These are phyloP conservation scores for Acropternis orthonyx DNA, from an alignment of 2,797 vertebrate genomes.

Conservation along the genomic window DNA sequence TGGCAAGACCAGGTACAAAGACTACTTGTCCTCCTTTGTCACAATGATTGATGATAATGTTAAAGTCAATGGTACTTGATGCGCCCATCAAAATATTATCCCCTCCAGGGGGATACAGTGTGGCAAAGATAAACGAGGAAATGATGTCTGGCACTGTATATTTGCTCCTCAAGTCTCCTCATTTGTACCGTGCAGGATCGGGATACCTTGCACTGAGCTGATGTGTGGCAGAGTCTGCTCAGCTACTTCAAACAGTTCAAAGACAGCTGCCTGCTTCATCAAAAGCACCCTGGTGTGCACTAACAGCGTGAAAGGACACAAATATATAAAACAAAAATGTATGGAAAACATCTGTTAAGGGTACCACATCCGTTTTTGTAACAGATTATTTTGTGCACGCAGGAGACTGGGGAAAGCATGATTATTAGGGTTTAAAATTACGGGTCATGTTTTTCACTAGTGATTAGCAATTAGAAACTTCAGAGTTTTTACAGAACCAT, in stretches of 20 bases:
- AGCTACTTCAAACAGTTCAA: background rate
- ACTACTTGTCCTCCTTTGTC: conserved; percentile 47
- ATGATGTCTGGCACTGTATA: background rate
- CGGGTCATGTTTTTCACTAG: background rate
- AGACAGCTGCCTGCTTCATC: conserved; percentile 28
- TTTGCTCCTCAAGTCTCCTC: background rate
- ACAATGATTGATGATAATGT: background rate
- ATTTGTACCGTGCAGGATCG: conserved; percentile 32
- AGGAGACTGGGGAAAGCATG: background rate
- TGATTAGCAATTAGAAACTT: background rate
- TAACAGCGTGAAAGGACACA: background rate
- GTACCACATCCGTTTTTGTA: background rate
- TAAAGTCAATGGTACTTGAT: conserved; percentile 39
- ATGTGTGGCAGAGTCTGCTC: conserved; percentile 9
- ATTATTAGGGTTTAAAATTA: background rate
- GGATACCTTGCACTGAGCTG: background rate
- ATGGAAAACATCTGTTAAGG: background rate
- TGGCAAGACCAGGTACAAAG: conserved; percentile 17
- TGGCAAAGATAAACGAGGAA: conserved; percentile 37
- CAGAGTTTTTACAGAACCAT: background rate
- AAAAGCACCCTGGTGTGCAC: background rate
- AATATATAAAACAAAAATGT: background rate
- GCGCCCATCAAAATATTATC: conserved; percentile 56
- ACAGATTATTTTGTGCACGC: background rate
- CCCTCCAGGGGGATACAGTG: background rate